Conservation (phyloP, 1,140 invertebrate genomes). For the Stenopsyche tienmushanensis region DNA sequence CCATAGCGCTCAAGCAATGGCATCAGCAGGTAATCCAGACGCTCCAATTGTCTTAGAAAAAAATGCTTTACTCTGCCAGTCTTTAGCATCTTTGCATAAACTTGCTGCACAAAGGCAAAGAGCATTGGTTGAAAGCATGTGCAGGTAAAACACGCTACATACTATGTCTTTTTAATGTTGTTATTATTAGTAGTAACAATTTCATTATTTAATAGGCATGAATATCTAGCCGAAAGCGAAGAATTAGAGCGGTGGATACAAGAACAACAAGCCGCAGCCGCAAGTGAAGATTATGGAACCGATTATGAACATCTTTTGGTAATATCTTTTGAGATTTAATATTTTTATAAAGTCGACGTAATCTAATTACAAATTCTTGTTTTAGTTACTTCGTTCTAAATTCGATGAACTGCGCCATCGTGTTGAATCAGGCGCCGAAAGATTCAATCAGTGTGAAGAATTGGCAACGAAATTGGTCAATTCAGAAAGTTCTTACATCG, state of each 20-base stretch:
- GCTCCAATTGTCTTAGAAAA: conserved; percentile 76
- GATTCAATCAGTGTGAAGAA: conserved; percentile 91
- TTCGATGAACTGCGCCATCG: conserved; percentile 95
- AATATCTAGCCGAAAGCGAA: conserved; percentile 87
- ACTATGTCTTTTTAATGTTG: not conserved
- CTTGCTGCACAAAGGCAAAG: conserved; percentile 77
- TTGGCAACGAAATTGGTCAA: conserved; percentile 87
- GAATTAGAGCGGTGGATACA: conserved; percentile 94
- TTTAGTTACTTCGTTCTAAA: conserved; percentile 81
- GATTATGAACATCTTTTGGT: conserved; percentile 93
- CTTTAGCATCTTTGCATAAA: conserved; percentile 79
- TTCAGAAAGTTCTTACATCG: conserved; percentile 84
- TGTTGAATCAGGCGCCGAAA: conserved; percentile 87
- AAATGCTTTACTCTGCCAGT: conserved; percentile 74
- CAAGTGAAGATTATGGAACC: conserved; percentile 94
- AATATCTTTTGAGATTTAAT: conserved; percentile 2
- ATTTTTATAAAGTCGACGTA: no score
- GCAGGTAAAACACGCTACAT: conserved; percentile 49
- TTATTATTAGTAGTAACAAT: conserved; percentile 5
- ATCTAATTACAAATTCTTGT: no score
- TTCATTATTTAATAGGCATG: conserved; percentile 63
- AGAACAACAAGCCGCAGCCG: conserved; percentile 87
- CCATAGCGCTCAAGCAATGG: conserved; percentile 78
- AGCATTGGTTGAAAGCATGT: conserved; percentile 87
- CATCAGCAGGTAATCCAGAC: conserved; percentile 74